Evolutionary conservation across 30 jellyfish, hydroid and myxozoan species (phyloP).

Genomic region (Chrysaora quinquecirrha): DNA sequence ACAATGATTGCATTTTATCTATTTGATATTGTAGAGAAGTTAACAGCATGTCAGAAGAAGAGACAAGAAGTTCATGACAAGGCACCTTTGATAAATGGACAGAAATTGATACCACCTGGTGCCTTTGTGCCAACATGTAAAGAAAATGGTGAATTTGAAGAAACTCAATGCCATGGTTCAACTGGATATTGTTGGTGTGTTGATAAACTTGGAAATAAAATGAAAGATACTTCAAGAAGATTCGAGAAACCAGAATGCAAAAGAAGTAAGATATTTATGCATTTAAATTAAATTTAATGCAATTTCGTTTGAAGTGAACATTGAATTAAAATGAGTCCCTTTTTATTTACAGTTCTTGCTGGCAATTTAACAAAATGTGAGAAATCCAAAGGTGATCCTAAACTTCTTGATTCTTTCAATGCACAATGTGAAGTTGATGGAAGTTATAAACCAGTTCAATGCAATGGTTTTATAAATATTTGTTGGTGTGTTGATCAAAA

Average conservation of each 20-base stretch:
- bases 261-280: constrained; percentile 16
- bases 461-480: constrained; percentile 51
- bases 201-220: constrained; percentile 43
- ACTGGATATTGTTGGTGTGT: constrained; percentile 85
- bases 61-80: constrained; percentile 10
- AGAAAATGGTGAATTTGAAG: constrained; percentile 65
- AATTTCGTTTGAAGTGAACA: background rate
- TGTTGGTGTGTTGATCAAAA: constrained; percentile 67
- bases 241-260: constrained; percentile 53
- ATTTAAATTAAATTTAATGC: background rate
- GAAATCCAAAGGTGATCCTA: background rate
- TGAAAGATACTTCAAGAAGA: constrained; percentile 35
- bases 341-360: constrained; percentile 22
- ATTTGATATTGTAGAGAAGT: constrained; percentile 5
- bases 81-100: constrained; percentile 24
- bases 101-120: constrained; percentile 27
- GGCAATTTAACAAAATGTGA: constrained; percentile 51
- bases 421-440: constrained; percentile 77
- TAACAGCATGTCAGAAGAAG: constrained; percentile 24
- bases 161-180: constrained; percentile 68
- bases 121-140: constrained; percentile 73
- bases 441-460: constrained; percentile 47
- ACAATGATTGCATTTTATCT: too few species aligned
- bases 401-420: constrained; percentile 26
- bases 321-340: background rate